Conservation (phyloP, 2,797 vertebrate species). For the Dendrocincla fuliginosa region DNA sequence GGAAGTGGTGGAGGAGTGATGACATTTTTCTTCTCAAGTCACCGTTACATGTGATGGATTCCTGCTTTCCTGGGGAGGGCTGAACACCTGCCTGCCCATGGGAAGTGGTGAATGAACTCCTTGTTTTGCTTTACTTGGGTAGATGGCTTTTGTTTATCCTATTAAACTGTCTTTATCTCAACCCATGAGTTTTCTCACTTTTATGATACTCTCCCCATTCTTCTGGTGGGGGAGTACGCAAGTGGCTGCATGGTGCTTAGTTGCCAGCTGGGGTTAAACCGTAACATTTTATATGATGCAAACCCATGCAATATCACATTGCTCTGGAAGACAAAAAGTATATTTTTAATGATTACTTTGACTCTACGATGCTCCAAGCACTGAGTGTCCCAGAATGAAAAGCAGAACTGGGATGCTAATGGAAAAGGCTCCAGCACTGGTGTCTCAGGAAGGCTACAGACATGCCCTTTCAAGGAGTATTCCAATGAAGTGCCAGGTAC, state of each 20-base stretch:
- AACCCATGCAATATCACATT: background rate
- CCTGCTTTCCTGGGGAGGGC: background rate
- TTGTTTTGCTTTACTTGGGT: background rate
- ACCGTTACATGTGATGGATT: accelerated
- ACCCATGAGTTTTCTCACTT: background rate
- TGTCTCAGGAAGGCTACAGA: background rate
- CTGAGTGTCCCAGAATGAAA: background rate
- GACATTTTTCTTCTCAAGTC: background rate
- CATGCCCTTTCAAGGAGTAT: background rate
- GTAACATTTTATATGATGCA: background rate
- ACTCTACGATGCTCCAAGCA: background rate
- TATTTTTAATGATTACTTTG: background rate
- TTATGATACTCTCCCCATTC: background rate
- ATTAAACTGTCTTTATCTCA: background rate
- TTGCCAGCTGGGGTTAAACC: background rate
- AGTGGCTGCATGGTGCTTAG: background rate
- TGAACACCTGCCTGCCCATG: background rate
- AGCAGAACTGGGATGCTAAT: background rate
- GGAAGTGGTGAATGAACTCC: background rate
- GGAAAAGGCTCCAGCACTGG: background rate
- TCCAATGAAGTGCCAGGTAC: background rate
- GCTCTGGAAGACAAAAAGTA: background rate
- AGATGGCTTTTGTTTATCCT: background rate
- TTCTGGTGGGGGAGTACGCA: background rate
- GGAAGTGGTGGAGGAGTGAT: background rate